Percentiles rank a stretch among this genome's conserved stretches.
Evolutionary conservation across 2,113 vertebrate species (phyloP).

Genomic region (Microcebus jonahi): DNA sequence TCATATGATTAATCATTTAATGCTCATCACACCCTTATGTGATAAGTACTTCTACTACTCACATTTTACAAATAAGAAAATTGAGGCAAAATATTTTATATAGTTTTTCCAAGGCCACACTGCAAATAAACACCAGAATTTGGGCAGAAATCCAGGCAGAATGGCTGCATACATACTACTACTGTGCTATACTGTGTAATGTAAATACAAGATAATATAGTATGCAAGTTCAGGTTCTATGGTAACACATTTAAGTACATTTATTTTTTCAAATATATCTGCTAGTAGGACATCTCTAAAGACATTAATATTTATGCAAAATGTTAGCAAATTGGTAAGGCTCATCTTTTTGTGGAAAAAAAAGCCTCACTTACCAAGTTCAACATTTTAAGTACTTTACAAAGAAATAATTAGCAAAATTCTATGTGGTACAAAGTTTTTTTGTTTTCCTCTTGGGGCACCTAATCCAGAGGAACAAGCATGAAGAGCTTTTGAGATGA

Average conservation of each 20-base stretch:
- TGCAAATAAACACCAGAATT: not conserved
- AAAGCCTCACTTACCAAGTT: not conserved
- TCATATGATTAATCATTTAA: not conserved
- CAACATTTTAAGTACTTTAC: conserved; percentile 10
- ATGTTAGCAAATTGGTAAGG: not conserved
- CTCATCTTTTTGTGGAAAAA: not conserved
- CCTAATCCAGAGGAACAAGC: not conserved
- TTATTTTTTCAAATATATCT: not conserved
- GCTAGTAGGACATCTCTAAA: not conserved
- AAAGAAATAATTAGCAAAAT: not conserved
- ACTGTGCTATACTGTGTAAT: not conserved
- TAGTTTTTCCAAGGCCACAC: not conserved
- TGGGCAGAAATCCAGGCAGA: not conserved
- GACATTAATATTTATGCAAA: not conserved
- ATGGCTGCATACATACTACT: not conserved
- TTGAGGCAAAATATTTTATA: not conserved
- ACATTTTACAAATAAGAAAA: conserved; percentile 12
- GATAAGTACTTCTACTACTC: not conserved
- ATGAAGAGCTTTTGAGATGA: not conserved
- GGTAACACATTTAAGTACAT: not conserved
- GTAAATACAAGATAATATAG: not conserved
- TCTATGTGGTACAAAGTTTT: not conserved
- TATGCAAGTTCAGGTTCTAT: not conserved
- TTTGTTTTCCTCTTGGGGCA: not conserved
- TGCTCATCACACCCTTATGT: not conserved